Evolutionary conservation across 2,888 invertebrate genomes (phyloP).

Genomic region (Diplazon laetatorius): DNA sequence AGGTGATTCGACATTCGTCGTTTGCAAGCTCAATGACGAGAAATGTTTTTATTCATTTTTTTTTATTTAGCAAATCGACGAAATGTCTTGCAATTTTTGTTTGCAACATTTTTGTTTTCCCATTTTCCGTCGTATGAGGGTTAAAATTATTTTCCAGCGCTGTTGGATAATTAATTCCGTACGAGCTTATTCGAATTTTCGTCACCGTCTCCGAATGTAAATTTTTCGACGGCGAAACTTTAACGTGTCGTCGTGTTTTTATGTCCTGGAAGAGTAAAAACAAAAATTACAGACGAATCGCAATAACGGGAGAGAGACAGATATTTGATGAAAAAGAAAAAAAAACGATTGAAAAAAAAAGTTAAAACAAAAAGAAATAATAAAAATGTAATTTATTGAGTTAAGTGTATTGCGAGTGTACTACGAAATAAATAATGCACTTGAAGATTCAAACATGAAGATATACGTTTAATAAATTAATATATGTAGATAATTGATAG

Average conservation of each 20-base stretch:
- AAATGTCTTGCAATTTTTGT: constrained; percentile 24
- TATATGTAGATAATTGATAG: constrained; percentile 79
- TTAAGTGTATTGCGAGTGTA: constrained; percentile 54
- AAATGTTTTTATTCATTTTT: no score
- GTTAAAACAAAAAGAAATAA: no score
- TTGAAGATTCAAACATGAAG: constrained; percentile 61
- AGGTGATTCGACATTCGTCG: constrained; percentile 1
- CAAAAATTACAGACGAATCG: constrained; percentile 46
- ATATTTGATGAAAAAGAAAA: constrained; percentile 35
- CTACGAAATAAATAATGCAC: constrained; percentile 68
- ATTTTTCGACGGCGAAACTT: constrained; percentile 30
- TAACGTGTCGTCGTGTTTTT: constrained; percentile 36
- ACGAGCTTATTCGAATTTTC: constrained; percentile 41
- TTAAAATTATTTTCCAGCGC: constrained; percentile 15
- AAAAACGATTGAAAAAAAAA: constrained; percentile 24
- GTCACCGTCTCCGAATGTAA: constrained; percentile 32
- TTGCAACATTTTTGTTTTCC: not conserved
- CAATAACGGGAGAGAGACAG: constrained; percentile 62
- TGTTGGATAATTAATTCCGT: not conserved
- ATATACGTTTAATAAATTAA: constrained; percentile 70
- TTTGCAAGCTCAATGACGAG: not conserved
- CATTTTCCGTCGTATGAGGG: constrained; percentile 10
- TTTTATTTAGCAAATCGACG: constrained; percentile 22
- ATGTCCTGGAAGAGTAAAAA: no score
- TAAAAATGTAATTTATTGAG: constrained; percentile 35